Conservation (phyloP, 2,797 vertebrate species). For the Anguilla pacifica region DNA sequence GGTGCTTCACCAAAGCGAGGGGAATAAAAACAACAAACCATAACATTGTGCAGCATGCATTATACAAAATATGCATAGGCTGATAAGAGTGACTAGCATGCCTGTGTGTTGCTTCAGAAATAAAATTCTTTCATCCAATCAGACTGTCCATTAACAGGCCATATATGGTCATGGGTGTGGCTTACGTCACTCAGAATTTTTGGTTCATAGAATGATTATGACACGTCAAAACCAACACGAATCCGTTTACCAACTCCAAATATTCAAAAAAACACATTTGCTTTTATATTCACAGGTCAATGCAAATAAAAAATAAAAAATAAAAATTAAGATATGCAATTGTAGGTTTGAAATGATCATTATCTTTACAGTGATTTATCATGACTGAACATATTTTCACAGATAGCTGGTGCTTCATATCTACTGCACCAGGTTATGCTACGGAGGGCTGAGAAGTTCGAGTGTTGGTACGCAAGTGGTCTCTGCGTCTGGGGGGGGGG, state of each 20-base stretch:
- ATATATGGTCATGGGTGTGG: background rate
- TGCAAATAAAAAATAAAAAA: background rate
- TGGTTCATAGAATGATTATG: background rate
- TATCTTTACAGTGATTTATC: slow-evolving; percentile 1
- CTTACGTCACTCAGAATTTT: background rate
- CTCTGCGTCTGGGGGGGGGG: background rate
- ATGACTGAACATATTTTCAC: background rate
- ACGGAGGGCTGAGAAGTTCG: slow-evolving; percentile 19
- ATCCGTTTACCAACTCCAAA: background rate
- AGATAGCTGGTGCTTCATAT: background rate
- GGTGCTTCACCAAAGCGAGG: background rate
- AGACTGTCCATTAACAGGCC: background rate
- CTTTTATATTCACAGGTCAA: background rate
- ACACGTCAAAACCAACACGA: background rate
- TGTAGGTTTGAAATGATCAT: background rate
- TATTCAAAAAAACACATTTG: background rate
- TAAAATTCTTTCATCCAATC: background rate
- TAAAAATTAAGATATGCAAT: too few species aligned
- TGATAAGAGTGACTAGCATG: background rate
- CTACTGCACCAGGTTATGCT: slow-evolving; percentile 15
- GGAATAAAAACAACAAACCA: background rate
- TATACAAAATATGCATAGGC: background rate
- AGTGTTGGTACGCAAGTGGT: background rate
- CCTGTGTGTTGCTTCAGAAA: background rate
- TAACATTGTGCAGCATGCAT: background rate